Conservation (phyloP, 2,113 vertebrate species). For the Varanus komodoensis region DNA sequence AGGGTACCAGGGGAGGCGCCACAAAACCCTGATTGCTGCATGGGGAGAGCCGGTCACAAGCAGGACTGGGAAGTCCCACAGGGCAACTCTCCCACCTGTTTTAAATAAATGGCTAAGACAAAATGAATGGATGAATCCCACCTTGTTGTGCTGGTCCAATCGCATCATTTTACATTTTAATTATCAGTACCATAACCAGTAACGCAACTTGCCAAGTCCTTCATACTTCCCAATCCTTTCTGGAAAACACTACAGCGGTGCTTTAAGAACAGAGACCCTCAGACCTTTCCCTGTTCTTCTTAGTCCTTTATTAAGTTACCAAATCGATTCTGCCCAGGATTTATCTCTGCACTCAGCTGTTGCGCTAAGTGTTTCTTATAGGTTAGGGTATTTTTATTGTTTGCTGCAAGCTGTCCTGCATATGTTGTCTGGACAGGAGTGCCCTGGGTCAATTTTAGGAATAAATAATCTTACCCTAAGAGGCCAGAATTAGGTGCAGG, state of each 20-base stretch:
- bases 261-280: not conserved
- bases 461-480: not conserved
- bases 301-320: not conserved
- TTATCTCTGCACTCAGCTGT: not conserved
- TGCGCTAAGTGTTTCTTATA: not conserved
- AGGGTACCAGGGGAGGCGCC: no score
- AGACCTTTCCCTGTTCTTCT: not conserved
- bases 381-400: not conserved
- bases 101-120: no score
- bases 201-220: no score
- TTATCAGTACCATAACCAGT: no score
- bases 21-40: no score
- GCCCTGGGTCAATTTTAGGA: not conserved
- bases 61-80: no score
- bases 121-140: no score
- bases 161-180: no score
- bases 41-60: no score
- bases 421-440: not conserved
- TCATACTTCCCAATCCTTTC: no score
- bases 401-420: not conserved
- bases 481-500: not conserved
- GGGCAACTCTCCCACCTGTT: no score
- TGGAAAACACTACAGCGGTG: not conserved
- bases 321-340: not conserved
- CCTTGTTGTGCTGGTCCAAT: no score